Evolutionary conservation across 2,113 vertebrate species (phyloP).

Genomic region (Diglossa brunneiventris): DNA sequence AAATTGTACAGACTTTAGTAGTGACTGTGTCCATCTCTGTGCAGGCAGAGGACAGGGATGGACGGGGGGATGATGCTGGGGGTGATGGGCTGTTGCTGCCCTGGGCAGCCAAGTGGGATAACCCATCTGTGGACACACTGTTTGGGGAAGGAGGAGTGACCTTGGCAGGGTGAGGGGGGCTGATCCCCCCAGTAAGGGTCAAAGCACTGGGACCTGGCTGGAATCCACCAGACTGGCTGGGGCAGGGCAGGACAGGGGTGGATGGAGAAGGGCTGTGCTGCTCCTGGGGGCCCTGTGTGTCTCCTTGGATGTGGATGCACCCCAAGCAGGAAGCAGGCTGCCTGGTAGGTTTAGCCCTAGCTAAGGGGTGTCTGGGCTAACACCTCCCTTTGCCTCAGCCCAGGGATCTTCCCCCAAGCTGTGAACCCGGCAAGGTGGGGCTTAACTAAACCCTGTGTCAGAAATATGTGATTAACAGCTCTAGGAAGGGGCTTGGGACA

Average conservation of each 20-base stretch:
- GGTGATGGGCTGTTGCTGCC: neutral
- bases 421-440: fast-evolving
- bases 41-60: neutral
- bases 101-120: neutral
- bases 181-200: fast-evolving
- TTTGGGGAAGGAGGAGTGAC: neutral
- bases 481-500: neutral
- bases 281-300: neutral
- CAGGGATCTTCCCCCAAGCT: neutral
- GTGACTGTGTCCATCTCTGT: neutral
- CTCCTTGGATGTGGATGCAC: neutral
- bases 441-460: neutral
- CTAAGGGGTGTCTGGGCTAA: neutral
- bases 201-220: neutral
- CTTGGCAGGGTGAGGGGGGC: neutral
- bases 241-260: neutral
- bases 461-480: neutral
- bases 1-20: neutral
- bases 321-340: neutral
- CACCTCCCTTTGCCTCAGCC: neutral
- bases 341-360: neutral
- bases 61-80: neutral
- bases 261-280: neutral
- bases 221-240: neutral
- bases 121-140: neutral